A percentile compares a stretch with the other conserved stretches of the same genome.
These are phyloP conservation scores for Acromyrmex charruanus DNA, from an alignment of 1,140 invertebrate species.

Conservation along the genomic window DNA sequence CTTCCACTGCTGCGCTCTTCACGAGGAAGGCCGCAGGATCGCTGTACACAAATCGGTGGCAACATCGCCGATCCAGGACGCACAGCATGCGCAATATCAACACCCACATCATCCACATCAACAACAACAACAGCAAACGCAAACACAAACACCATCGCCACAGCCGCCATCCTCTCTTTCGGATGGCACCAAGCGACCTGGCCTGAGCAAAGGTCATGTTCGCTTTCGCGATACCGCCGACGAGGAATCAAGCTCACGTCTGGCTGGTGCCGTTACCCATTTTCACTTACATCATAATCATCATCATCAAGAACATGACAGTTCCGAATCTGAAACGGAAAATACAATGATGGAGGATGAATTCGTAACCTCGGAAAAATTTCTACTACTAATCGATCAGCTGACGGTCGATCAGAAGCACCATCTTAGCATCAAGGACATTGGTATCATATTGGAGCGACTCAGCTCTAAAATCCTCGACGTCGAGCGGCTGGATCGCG, in stretches of 20 bases:
- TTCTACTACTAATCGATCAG: conserved; percentile 96
- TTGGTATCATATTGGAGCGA: conserved; percentile 96
- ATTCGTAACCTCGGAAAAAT: conserved; percentile 95
- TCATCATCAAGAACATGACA: conserved; percentile 90
- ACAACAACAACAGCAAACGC: conserved; percentile 79
- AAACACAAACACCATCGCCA: conserved; percentile 87
- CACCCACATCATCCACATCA: conserved; percentile 87
- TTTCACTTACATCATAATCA: conserved; percentile 82
- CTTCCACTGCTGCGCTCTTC: conserved; percentile 97
- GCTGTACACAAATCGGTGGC: conserved; percentile 96
- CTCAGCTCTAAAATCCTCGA: conserved; percentile 97
- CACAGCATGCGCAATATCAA: conserved; percentile 87
- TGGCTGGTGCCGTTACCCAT: conserved; percentile 80
- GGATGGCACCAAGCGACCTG: conserved; percentile 84
- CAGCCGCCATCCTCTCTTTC: conserved; percentile 86
- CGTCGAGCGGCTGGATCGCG: conserved; percentile 95
- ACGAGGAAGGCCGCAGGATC: conserved; percentile 96
- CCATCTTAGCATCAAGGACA: conserved; percentile 97
- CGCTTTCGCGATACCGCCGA: conserved; percentile 86
- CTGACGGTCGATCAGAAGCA: conserved; percentile 96
- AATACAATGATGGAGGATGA: conserved; percentile 97
- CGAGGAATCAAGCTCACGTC: conserved; percentile 83
- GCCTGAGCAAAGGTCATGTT: conserved; percentile 85
- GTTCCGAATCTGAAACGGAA: conserved; percentile 96
- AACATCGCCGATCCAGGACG: conserved; percentile 96